Percentiles rank a stretch among this genome's conserved stretches.
Conservation (phyloP, 2,113 vertebrate species). For the Trochalopteron elliotii region DNA sequence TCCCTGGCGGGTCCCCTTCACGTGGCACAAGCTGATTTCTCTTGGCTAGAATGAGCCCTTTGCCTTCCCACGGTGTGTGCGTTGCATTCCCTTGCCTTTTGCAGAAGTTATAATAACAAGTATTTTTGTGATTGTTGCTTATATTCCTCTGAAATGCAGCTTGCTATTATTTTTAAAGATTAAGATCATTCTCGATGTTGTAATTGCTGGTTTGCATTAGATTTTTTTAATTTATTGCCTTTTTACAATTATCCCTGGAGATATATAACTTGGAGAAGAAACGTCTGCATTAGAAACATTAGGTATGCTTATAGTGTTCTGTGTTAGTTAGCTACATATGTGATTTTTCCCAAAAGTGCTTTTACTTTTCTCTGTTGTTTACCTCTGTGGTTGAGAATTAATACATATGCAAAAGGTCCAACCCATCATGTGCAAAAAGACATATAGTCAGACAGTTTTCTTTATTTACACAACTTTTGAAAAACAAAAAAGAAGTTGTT, state of each 20-base stretch:
- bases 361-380: slow-evolving; percentile 77
- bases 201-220: slow-evolving; percentile 73
- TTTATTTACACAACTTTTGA: background rate
- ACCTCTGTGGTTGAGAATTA: slow-evolving; percentile 72
- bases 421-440: slow-evolving; percentile 1
- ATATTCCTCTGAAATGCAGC: slow-evolving; percentile 51
- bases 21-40: background rate
- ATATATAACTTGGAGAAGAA: slow-evolving; percentile 87
- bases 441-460: background rate
- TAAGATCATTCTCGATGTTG: slow-evolving; percentile 71
- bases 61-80: background rate
- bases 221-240: slow-evolving; percentile 85
- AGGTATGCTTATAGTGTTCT: slow-evolving; percentile 83
- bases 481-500: background rate
- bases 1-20: background rate
- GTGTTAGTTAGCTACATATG: slow-evolving; percentile 83
- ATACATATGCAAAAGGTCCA: slow-evolving; percentile 39
- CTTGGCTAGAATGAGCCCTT: background rate
- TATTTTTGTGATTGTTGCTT: slow-evolving; percentile 16
- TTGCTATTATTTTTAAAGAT: slow-evolving; percentile 26
- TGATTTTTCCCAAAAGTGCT: slow-evolving; percentile 77
- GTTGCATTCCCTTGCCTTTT: background rate
- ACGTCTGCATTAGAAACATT: slow-evolving; percentile 88
- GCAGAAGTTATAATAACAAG: background rate
- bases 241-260: slow-evolving; percentile 81